Base-by-base conservation (phyloP, 1,140 invertebrate species). In the Aphidius gifuensis region DNA sequence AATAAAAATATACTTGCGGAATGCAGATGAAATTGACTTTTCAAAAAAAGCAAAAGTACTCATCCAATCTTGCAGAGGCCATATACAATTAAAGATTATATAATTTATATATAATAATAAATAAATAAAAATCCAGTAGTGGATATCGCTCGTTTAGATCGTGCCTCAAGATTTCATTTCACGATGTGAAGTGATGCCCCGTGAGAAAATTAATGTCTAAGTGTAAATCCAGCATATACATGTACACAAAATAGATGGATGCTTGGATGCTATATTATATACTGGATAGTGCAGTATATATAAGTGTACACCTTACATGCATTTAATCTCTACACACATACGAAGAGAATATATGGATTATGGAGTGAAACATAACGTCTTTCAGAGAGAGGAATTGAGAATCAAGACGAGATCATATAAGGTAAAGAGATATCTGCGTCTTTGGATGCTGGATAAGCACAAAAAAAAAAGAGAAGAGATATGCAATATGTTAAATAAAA, bases 201-300 rank as follows among this genome's bases (percentile, higher is more conserved):
- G 64, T 64, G 68, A 68, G 69, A 60, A 68, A 70, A 70, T 70
- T 68, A 67, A 68, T 70, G 65, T 64, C 46, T 32, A 47, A 38
- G 9, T 47, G 16, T 57, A 8, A 45, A 16, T 7, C 16, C 40
- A n/a, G 53, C 40, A 42, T 43, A 9, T 57, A 45, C 48, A 16
- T 50, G 48, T 47, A 47, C 7, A 51, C 45, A 11, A 6, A 16
- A 5, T n/a, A 43, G 38, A 42, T 21, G 47, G 7, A 48, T 38
- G 32, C 9, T 47, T 47, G 23, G 1, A 32, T 32, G 4, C 16
- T 32, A 32, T 32, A 2, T 32, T 32, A 32, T 32, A 32, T 32
- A 32, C 23, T 32, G 23, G 4, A 16, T 16, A 16, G 16, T 16
- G 16, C n/a, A n/a, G n/a, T 16, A 16, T 16, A 16, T 16, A 16